Base-by-base conservation (phyloP, 2,888 invertebrate genomes). In the Microplitis deprimator region DNA sequence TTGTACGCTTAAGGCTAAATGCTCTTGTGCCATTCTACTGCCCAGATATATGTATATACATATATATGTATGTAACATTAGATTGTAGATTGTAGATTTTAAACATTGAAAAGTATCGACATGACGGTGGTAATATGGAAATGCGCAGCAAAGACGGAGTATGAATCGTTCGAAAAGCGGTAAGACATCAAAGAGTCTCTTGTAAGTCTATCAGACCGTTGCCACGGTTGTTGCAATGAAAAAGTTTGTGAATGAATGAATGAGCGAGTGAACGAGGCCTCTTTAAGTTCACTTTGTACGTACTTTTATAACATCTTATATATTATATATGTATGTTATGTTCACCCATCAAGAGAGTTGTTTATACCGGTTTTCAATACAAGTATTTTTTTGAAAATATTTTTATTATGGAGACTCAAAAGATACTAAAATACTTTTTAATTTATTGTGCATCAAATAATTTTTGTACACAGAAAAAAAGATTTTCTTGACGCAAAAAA, bases 141-240 rank as follows among this genome's bases (percentile, higher is more conserved):
- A 80, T 79, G 77, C 77, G 50, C 75, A 29, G 29, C 29, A 29
- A 70, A 75, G 64, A 75, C 62, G 75, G 29, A 29, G 29, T 29
- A 29, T 29, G 29, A 29, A 29, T 29, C 29, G 29, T 29, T 29
- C 0, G 29, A 4, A 29, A 70, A 70, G 65, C 70, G 76, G 60
- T 40, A 72, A 67, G 68, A 76, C 76, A 68, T 76, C 76, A 76
- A 76, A 76, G 68, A 20, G 60, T 73, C 76, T 64, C 73, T 61
- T 73, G 61, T 81, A 80, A 83, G 82, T 86, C 84, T 85, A 83
- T 85, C 84, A 85, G 76, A 82, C 73, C 79, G 75, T 77, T 77
- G 79, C 75, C 74, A 71, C 70, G 70, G 73, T 71, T 68, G 68
- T 75, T 73, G 70, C 76, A 76, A 67, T 69, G 50, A 68, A 62